Base-by-base conservation (phyloP, 2,113 vertebrate species). In the Cichladusa arquata region DNA sequence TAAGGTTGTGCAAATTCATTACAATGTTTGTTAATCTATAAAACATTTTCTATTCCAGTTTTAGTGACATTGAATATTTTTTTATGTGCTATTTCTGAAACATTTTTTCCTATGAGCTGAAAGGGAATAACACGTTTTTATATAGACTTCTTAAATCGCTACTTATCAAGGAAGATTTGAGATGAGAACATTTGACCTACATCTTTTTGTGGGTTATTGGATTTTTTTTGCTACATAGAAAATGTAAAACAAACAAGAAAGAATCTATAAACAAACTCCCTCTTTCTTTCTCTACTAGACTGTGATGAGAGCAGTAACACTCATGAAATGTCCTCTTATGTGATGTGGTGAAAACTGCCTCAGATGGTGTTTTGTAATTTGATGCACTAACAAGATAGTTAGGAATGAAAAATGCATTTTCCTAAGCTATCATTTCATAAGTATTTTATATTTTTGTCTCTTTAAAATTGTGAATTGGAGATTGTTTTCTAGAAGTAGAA, bases 21-120 rank as follows among this genome's bases (percentile, higher is more conserved):
- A 98, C 97, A 97, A 97, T 98, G 98, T 98, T 98, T 98, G 98
- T 98, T 98, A 98, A 99, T 98, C 98, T 98, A 98, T 98, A 98
- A 97, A 98, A 99, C 98, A 98, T 98, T 98, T 98, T 98, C 98
- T 98, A 97, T 98, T 96, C 97, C 96, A 97, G 97, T 98, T 98
- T 98, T 97, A 96, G 98, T 98, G 98, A 97, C 97, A 97, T 96
- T 96, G 96, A 98, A 95, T 96, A 97, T 98, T 98, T 98, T 98
- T 98, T 98, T 97, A 98, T 96, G 91, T 95, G 96, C 96, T 96
- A 53, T 97, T 98, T 97, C 97, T 94, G 96, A 97, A 97, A 97
- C 94, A 97, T 97, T 96, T 96, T 97, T 97, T 97, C 96, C 96
- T 97, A 78, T 97, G 97, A 98, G 96, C 95, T 97, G 96, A 97